A percentile compares a stretch with the other conserved stretches of the same genome.
Evolutionary conservation across 1,140 invertebrate genomes (phyloP).

Genomic region (Phortica variegata): DNA sequence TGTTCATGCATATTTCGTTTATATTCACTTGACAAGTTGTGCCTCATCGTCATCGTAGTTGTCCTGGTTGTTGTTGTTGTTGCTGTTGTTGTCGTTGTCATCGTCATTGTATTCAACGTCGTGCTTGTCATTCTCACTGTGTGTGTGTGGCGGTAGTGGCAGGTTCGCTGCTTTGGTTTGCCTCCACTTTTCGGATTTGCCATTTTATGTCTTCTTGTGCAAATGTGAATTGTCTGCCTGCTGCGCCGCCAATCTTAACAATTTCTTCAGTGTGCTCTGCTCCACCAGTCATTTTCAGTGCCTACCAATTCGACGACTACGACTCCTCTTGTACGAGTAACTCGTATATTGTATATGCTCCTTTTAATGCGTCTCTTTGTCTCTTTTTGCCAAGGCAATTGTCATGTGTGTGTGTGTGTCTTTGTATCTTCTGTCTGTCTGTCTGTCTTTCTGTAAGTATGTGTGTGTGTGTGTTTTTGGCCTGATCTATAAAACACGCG

Average conservation of each 20-base stretch:
- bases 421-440: slow-evolving; percentile 43
- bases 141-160: slow-evolving; percentile 22
- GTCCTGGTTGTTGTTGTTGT: slow-evolving; percentile 4
- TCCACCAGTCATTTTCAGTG: too few relatives aligned
- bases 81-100: slow-evolving; percentile 11
- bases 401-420: too few relatives aligned
- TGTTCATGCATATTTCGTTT: slow-evolving; percentile 53
- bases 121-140: slow-evolving; percentile 11
- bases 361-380: too few relatives aligned
- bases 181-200: slow-evolving; percentile 32
- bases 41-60: slow-evolving; percentile 21
- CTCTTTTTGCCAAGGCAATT: too few relatives aligned
- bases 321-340: too few relatives aligned
- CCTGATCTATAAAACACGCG: slow-evolving; percentile 9
- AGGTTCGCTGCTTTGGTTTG: slow-evolving; percentile 32
- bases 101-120: slow-evolving; percentile 17
- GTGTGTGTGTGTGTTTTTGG: slow-evolving; percentile 5
- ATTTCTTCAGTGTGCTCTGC: too few relatives aligned
- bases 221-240: too few relatives aligned
- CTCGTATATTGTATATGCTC: too few relatives aligned
- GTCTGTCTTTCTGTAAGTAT: slow-evolving; percentile 2
- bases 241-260: too few relatives aligned
- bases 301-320: too few relatives aligned
- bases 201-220: too few relatives aligned
- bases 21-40: slow-evolving; percentile 53